Evolutionary conservation across 2,797 vertebrate genomes (phyloP).

Genomic region (Spinus olivaceus): DNA sequence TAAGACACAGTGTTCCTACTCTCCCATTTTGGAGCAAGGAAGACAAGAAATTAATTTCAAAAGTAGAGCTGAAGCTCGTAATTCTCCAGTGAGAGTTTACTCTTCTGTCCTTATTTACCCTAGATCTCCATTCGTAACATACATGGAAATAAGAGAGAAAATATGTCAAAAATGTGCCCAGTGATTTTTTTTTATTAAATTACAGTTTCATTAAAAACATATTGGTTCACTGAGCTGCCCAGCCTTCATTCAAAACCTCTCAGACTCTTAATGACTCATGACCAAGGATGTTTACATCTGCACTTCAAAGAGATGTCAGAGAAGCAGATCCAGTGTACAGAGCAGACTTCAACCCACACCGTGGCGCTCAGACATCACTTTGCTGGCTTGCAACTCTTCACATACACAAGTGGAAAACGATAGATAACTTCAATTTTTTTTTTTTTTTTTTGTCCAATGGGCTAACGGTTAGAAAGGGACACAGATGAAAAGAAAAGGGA

Average conservation of each 20-base stretch:
- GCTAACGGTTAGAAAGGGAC: not conserved
- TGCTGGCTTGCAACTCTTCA: not conserved
- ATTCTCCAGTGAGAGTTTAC: not conserved
- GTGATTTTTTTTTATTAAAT: not conserved
- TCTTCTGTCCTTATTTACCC: not conserved
- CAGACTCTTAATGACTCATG: not conserved
- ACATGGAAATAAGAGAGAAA: not conserved
- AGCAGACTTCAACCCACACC: not conserved
- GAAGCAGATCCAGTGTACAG: not conserved
- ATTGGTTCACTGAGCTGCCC: not conserved
- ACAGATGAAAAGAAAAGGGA: not conserved
- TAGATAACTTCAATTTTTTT: not conserved
- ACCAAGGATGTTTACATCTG: not conserved
- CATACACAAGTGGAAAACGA: not conserved
- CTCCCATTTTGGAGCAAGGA: not conserved
- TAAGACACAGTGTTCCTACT: not conserved
- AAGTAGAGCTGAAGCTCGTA: not conserved
- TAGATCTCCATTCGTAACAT: not conserved
- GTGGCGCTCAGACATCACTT: not conserved
- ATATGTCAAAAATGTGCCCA: not conserved
- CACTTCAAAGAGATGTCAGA: not conserved
- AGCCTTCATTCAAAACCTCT: not conserved
- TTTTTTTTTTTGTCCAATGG: not conserved
- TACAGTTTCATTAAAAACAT: not conserved
- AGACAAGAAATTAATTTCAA: not conserved